Percentiles rank a stretch among this genome's conserved stretches.
phyloP scores from a whole-genome alignment of 2,888 invertebrate species.

The Cosmia trapezina region DNA sequence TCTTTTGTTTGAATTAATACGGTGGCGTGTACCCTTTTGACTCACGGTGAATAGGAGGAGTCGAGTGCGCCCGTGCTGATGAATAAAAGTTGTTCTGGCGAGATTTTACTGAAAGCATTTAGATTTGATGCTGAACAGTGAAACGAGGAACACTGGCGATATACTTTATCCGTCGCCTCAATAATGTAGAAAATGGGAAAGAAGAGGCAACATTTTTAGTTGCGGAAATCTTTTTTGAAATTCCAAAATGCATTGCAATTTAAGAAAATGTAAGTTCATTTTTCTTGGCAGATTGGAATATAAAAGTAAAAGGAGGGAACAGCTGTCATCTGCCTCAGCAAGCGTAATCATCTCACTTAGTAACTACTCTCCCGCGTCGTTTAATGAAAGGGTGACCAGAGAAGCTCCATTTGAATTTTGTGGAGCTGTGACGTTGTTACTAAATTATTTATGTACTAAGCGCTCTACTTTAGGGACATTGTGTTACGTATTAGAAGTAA shows the following conservation, averaged over 20 bases:
- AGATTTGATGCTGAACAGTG: conserved; percentile 48
- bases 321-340: conserved; percentile 54
- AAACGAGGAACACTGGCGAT: conserved; percentile 20
- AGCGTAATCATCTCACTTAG: conserved; percentile 61
- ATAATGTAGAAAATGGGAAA: conserved; percentile 18
- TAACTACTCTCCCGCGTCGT: conserved; percentile 53
- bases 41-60: conserved; percentile 70
- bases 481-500: conserved; percentile 12
- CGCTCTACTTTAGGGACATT: conserved; percentile 15
- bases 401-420: conserved; percentile 46
- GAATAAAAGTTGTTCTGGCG: conserved; percentile 65
- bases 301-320: conserved; percentile 52
- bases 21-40: conserved; percentile 72
- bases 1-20: conserved; percentile 78
- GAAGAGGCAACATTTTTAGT: conserved; percentile 20
- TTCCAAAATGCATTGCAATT: conserved; percentile 45
- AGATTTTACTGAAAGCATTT: conserved; percentile 54
- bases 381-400: conserved; percentile 56
- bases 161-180: conserved; percentile 24
- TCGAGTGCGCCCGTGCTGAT: conserved; percentile 56
- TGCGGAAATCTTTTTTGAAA: conserved; percentile 22
- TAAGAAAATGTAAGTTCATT: conserved; percentile 39
- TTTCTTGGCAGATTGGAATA: conserved; percentile 45
- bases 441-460: conserved; percentile 51
- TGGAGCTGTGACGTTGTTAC: conserved; percentile 54